These are phyloP conservation scores for Crocidura indochinensis DNA, from an alignment of 2,797 vertebrate species.

Conservation along the genomic window DNA sequence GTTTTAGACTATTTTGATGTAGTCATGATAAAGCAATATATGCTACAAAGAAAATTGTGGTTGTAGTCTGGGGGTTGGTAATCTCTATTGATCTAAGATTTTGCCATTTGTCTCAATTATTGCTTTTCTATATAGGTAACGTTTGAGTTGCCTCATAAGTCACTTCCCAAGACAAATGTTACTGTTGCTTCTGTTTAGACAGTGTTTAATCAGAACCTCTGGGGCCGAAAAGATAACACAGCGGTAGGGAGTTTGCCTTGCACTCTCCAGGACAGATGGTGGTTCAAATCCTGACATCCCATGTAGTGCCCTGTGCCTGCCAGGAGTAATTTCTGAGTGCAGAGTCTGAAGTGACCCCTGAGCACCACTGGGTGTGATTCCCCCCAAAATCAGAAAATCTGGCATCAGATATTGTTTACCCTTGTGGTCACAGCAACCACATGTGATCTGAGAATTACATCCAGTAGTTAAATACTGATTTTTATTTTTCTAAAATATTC, in stretches of 20 bases:
- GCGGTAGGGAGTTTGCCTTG: too few species aligned
- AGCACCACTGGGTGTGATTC: too few species aligned
- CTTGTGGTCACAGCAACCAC: neutral
- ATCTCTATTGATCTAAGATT: neutral
- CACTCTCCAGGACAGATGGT: too few species aligned
- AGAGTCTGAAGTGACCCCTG: too few species aligned
- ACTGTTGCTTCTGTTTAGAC: too few species aligned
- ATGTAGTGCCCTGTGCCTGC: too few species aligned
- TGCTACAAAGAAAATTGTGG: neutral
- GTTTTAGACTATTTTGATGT: neutral
- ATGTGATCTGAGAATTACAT: neutral
- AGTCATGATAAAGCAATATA: neutral
- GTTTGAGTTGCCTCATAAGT: too few species aligned
- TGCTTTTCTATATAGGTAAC: neutral
- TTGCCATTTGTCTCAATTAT: neutral
- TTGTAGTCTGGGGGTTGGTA: neutral
- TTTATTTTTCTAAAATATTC: neutral
- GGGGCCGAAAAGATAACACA: too few species aligned
- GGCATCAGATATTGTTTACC: neutral
- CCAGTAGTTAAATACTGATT: neutral
- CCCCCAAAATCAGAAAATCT: neutral
- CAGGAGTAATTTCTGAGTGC: too few species aligned
- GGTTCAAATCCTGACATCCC: too few species aligned
- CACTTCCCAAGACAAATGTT: neutral
- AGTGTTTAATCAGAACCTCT: neutral